phyloP scores from a whole-genome alignment of 2,888 invertebrate species.

The Criorhina ranunculi region DNA sequence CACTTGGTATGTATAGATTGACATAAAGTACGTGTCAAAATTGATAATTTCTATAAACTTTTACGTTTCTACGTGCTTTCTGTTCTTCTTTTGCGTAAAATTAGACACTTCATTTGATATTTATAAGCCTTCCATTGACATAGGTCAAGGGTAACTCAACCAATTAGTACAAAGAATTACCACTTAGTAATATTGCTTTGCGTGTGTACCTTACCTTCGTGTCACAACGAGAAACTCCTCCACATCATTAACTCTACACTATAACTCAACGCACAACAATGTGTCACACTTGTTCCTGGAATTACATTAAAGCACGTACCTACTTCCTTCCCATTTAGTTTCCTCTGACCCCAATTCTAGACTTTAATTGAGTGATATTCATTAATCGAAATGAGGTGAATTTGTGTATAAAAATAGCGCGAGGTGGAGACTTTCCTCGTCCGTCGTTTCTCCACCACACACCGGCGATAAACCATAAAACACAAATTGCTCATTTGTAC shows the following conservation, averaged over 20 bases:
- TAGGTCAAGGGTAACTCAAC: constrained; percentile 28
- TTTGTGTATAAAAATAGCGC: neutral
- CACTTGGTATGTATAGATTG: constrained; percentile 1
- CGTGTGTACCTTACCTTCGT: constrained; percentile 25
- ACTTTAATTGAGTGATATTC: constrained; percentile 40
- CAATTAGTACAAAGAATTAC: constrained; percentile 15
- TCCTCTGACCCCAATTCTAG: constrained; percentile 40
- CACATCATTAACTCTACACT: neutral
- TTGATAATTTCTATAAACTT: neutral
- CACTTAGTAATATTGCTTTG: constrained; percentile 8
- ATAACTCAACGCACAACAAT: no score
- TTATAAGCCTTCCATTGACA: constrained; percentile 14
- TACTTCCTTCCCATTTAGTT: constrained; percentile 31
- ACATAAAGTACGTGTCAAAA: neutral
- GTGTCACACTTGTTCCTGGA: constrained; percentile 33
- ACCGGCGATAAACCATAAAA: constrained; percentile 30
- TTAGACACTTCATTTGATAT: constrained; percentile 1
- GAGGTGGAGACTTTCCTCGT: neutral
- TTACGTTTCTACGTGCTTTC: neutral
- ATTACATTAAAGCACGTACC: constrained; percentile 32
- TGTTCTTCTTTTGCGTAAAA: neutral
- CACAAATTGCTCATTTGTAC: constrained; percentile 49
- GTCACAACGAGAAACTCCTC: constrained; percentile 7
- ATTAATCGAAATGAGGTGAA: constrained; percentile 24
- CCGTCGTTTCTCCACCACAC: constrained; percentile 17